A percentile compares a stretch with the other conserved stretches of the same genome.
Conservation (phyloP, 2,797 vertebrate genomes). For the Enteromius thamalakanensis region DNA sequence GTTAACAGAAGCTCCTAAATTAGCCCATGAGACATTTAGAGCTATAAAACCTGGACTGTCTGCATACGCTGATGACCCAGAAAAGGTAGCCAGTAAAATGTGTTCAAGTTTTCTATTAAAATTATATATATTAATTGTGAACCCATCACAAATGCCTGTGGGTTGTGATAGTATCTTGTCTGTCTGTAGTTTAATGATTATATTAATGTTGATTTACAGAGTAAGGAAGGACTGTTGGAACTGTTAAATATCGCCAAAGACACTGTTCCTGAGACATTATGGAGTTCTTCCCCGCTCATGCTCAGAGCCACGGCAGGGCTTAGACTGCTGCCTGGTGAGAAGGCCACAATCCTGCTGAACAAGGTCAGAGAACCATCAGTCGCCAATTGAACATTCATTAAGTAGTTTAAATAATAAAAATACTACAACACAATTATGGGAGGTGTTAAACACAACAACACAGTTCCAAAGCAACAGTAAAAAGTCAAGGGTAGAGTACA, state of each 20-base stretch:
- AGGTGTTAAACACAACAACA: background rate
- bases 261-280: slow-evolving; percentile 78
- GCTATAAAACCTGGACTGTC: slow-evolving; percentile 93
- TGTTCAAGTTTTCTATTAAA: background rate
- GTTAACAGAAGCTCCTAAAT: slow-evolving; percentile 79
- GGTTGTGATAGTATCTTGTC: background rate
- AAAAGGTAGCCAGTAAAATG: slow-evolving; percentile 78
- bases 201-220: slow-evolving; percentile 70
- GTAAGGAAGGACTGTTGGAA: slow-evolving; percentile 80
- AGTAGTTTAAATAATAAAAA: background rate
- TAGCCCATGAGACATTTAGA: slow-evolving; percentile 87
- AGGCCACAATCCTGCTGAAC: slow-evolving; percentile 85
- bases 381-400: slow-evolving; percentile 36
- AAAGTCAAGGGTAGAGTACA: background rate
- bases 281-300: slow-evolving; percentile 86
- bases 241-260: slow-evolving; percentile 84
- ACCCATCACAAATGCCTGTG: background rate
- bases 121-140: background rate
- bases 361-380: slow-evolving; percentile 73
- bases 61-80: slow-evolving; percentile 87
- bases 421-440: background rate
- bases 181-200: background rate
- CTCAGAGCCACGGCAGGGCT: slow-evolving; percentile 94
- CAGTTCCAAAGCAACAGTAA: background rate
- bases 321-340: slow-evolving; percentile 87